Evolutionary conservation across 2,888 invertebrate genomes (phyloP).

Genomic region (Glomeris marginata): DNA sequence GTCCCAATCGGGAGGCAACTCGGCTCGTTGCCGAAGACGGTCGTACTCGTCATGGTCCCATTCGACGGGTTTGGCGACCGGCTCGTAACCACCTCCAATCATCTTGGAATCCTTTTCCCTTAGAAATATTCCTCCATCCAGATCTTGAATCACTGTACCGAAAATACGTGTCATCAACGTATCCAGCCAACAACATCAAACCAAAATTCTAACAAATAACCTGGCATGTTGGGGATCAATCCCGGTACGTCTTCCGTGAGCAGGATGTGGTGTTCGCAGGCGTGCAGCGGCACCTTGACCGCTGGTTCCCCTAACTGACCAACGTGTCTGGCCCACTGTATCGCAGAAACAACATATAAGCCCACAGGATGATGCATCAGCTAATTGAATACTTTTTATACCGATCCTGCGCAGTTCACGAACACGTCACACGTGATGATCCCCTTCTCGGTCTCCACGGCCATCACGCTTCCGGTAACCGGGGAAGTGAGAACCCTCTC

Average conservation of each 20-base stretch:
- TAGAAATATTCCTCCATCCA: conserved; percentile 74
- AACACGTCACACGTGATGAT: conserved; percentile 72
- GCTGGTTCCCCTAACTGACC: conserved; percentile 70
- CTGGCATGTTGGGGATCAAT: conserved; percentile 65
- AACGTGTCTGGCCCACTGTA: conserved; percentile 75
- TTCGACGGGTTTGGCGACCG: conserved; percentile 75
- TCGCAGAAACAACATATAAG: too few species aligned
- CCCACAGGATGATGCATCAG: too few species aligned
- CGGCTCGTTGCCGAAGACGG: conserved; percentile 18
- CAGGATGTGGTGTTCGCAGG: conserved; percentile 85
- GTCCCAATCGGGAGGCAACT: conserved; percentile 85
- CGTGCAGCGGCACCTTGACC: conserved; percentile 71
- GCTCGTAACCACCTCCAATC: conserved; percentile 82
- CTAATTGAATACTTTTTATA: conserved; percentile 20
- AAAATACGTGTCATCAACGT: conserved; percentile 1
- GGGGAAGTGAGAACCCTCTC: conserved; percentile 43
- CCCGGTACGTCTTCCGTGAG: conserved; percentile 67
- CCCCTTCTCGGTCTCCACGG: conserved; percentile 62
- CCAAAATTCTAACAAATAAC: conserved; percentile 31
- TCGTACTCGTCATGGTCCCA: conserved; percentile 40
- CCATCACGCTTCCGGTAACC: conserved; percentile 47
- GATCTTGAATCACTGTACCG: conserved; percentile 57
- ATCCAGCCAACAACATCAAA: neutral
- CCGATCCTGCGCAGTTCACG: conserved; percentile 87
- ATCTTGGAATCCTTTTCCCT: conserved; percentile 70